phyloP scores from a whole-genome alignment of 2,888 invertebrate species.

The Aquatica leii region DNA sequence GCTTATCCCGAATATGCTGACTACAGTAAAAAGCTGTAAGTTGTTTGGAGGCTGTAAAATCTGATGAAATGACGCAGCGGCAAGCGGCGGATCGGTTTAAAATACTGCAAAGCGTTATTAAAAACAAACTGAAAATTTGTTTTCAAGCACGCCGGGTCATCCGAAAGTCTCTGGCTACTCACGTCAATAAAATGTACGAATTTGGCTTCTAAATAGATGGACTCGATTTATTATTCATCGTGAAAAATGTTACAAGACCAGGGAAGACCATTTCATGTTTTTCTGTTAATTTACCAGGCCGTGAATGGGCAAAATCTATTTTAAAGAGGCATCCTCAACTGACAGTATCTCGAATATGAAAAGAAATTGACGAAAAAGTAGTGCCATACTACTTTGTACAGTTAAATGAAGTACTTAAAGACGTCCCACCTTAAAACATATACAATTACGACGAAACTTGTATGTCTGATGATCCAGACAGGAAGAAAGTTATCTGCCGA shows the following conservation, averaged over 20 bases:
- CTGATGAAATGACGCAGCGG: not conserved
- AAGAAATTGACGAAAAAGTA: not conserved
- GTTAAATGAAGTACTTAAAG: not conserved
- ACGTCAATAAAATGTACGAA: not conserved
- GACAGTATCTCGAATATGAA: too few relatives aligned
- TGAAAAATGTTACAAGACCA: too few relatives aligned
- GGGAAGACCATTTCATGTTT: not conserved
- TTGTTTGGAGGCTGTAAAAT: not conserved
- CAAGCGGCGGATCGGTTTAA: not conserved
- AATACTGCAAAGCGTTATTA: not conserved
- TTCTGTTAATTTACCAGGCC: not conserved
- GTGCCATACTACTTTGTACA: not conserved
- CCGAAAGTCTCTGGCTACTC: not conserved
- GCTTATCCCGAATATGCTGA: too few relatives aligned
- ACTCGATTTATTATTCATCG: too few relatives aligned
- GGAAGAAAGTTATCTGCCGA: not conserved
- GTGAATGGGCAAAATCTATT: too few relatives aligned
- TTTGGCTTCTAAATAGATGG: not conserved
- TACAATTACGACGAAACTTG: too few relatives aligned
- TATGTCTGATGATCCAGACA: not conserved
- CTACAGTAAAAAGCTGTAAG: not conserved
- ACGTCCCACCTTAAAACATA: not conserved
- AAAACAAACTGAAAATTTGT: not conserved
- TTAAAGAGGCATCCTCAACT: too few relatives aligned
- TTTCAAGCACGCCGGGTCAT: not conserved